These are phyloP conservation scores for Archegozetes longisetosus DNA, from an alignment of 1,140 invertebrate genomes.

Conservation along the genomic window DNA sequence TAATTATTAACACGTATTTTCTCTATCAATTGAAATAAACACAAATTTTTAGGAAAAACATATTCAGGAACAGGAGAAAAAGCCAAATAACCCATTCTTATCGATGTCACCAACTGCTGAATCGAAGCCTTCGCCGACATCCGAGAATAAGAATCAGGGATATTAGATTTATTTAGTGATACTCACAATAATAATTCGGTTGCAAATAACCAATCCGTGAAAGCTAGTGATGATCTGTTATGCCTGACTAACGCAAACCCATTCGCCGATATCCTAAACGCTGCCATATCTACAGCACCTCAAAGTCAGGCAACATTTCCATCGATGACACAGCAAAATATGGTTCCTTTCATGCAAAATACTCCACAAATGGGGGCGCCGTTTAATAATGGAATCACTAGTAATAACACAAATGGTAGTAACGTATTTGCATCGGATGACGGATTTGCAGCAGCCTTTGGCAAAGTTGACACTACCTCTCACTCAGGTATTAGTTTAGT, in stretches of 20 bases:
- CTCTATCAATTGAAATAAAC: not conserved
- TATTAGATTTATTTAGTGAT: not conserved
- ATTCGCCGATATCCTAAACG: slow-evolving; percentile 19
- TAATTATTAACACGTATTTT: not conserved
- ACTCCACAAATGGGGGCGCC: no score
- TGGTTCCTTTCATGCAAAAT: no score
- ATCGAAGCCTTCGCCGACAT: not conserved
- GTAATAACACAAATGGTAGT: not conserved
- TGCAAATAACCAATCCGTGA: not conserved
- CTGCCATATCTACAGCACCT: not conserved
- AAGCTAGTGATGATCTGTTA: slow-evolving; percentile 54
- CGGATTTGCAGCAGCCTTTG: slow-evolving; percentile 14
- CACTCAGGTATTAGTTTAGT: slow-evolving; percentile 13
- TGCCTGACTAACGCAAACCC: slow-evolving; percentile 9
- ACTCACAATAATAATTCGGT: not conserved
- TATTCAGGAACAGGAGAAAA: slow-evolving; percentile 30
- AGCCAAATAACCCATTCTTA: slow-evolving; percentile 8
- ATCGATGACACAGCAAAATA: no score
- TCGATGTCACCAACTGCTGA: slow-evolving; percentile 3
- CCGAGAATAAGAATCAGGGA: not conserved
- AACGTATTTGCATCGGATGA: slow-evolving; percentile 10
- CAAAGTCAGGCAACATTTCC: not conserved
- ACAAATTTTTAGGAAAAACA: slow-evolving; percentile 10
- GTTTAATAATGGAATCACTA: not conserved
- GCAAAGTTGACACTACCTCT: not conserved